These are phyloP conservation scores for Vireo griseus DNA, from an alignment of 2,797 vertebrate species.

Conservation along the genomic window DNA sequence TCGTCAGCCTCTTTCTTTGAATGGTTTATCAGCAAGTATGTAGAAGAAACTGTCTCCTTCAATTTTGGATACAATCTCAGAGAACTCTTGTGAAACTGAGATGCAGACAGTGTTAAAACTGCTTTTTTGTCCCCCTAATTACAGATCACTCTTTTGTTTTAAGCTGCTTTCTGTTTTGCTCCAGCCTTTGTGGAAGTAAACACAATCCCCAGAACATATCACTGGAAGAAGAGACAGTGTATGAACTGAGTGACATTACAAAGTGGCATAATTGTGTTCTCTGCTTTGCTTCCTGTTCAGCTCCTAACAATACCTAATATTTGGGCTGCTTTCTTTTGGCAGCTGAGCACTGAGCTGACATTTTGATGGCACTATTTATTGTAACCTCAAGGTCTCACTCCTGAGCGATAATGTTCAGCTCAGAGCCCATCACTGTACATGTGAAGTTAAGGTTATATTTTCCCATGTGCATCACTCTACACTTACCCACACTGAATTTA, in stretches of 20 bases:
- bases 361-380: conserved; percentile 50
- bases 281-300: neutral
- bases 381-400: conserved; percentile 46
- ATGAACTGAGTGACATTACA: neutral
- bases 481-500: conserved; percentile 38
- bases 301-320: conserved; percentile 9
- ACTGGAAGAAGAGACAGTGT: neutral
- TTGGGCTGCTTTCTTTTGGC: conserved; percentile 12
- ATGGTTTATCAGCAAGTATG: neutral
- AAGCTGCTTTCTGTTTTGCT: neutral
- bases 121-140: neutral
- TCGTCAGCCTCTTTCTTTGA: neutral
- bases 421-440: conserved; percentile 8
- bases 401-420: conserved; percentile 18
- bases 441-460: conserved; percentile 56
- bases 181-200: neutral
- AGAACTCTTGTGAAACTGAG: neutral
- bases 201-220: neutral
- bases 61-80: neutral
- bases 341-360: conserved; percentile 38
- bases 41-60: neutral
- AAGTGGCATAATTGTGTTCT: neutral
- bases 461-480: conserved; percentile 28
- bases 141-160: neutral
- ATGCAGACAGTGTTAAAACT: neutral